Base-by-base conservation (phyloP, 2,888 invertebrate species). In the Chymomyza caudatula region DNA sequence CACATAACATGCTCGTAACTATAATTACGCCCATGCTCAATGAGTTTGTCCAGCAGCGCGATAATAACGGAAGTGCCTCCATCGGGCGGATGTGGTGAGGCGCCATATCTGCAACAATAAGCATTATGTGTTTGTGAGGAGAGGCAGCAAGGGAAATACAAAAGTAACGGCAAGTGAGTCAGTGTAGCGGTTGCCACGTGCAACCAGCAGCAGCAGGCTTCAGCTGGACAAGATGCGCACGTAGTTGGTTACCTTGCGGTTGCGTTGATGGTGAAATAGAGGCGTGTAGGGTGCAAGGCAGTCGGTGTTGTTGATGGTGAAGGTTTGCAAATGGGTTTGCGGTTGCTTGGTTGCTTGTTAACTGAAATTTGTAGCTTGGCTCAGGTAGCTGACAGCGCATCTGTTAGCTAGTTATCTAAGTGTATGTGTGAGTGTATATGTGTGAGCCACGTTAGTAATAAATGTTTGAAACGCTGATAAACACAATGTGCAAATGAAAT, bases 1-100 rank as follows among this genome's bases (percentile, higher is more conserved):
- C 95, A 96, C 2, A 92, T 91, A 0, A 95, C 92, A 60, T 95
- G 88, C 85, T 95, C 94, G 78, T 93, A 94, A 0, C 94, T 94
- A 88, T 94, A 95, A 68, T 92, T 90, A 62, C 93, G 92, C 67
- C 92, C 93, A 66, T 88, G 86, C 71, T 94, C 94, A 63, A 92
- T 92, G 3, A 95, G 89, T 86, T 93, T 92, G 76, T 94, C 93
- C 61, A 95, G 89, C 43, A 95, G 91, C 8, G 93, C 92, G 85
- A 94, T 92, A 42, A 93, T 91, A 3, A 94, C 93, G 55, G 94
- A 92, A 0, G 92, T 92, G 0, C 93, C 92, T 3, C 92, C 92
- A 62, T 92, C 92, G 60, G 93, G 93, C 1, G 91, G 90, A 59
- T 92, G 91, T 6, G 94, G 92, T 71, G 92, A 91, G 4, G 94